Evolutionary conservation across 1,140 invertebrate species (phyloP).

Genomic region (Melitaea cinxia): DNA sequence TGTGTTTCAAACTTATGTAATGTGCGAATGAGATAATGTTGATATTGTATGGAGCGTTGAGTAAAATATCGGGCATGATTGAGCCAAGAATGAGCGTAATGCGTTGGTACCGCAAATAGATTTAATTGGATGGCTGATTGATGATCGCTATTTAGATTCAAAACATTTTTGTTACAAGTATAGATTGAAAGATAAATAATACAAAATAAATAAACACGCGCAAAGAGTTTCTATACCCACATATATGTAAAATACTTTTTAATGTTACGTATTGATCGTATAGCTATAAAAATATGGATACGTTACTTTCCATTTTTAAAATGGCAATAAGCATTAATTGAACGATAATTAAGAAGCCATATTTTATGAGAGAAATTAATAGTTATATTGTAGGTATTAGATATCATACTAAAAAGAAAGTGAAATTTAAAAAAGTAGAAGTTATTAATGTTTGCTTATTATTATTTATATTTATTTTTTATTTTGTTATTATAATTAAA

Average conservation of each 20-base stretch:
- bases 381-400: too few species aligned
- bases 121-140: conserved; percentile 46
- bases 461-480: too few species aligned
- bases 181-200: conserved; percentile 17
- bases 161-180: conserved; percentile 36
- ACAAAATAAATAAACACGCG: conserved; percentile 25
- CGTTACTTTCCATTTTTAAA: too few species aligned
- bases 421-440: too few species aligned
- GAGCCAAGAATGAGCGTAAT: conserved; percentile 40
- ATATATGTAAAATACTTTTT: not conserved
- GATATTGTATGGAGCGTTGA: conserved; percentile 61
- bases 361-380: too few species aligned
- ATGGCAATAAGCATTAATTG: too few species aligned
- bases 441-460: too few species aligned
- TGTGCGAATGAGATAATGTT: conserved; percentile 66
- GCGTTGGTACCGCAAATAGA: conserved; percentile 44
- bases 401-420: too few species aligned
- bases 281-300: too few species aligned
- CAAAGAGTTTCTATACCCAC: not conserved
- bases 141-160: conserved; percentile 40
- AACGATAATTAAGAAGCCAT: too few species aligned
- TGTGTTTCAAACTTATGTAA: conserved; percentile 70
- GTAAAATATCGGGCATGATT: conserved; percentile 46
- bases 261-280: too few species aligned
- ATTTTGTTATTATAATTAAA: not conserved